These are phyloP conservation scores for Salticus scenicus DNA, from an alignment of 2,888 invertebrate genomes.

Conservation along the genomic window DNA sequence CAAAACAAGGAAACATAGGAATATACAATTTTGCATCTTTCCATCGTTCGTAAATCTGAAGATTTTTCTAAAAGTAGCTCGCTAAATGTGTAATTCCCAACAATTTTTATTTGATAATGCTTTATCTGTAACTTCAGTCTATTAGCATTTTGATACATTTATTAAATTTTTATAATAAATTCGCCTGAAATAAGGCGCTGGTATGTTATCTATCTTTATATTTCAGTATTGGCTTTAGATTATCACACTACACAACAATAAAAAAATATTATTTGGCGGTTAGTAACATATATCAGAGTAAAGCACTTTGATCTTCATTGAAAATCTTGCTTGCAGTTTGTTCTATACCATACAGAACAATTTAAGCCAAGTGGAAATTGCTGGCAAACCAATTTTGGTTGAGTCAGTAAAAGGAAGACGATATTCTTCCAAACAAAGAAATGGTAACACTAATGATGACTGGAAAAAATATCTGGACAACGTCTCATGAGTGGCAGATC, in stretches of 20 bases:
- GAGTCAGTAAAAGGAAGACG: not conserved
- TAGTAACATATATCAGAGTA: not conserved
- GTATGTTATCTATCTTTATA: too few species aligned
- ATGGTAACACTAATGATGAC: not conserved
- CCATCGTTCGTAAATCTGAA: too few species aligned
- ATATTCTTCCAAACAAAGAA: not conserved
- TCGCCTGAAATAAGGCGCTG: too few species aligned
- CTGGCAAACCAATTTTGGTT: not conserved
- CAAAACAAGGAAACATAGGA: too few species aligned
- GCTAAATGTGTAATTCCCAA: too few species aligned
- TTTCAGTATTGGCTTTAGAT: too few species aligned
- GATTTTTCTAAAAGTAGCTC: too few species aligned
- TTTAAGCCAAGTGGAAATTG: not conserved
- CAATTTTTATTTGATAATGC: too few species aligned
- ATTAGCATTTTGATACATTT: too few species aligned
- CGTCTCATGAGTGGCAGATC: not conserved
- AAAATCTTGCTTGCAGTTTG: not conserved
- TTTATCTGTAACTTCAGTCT: too few species aligned
- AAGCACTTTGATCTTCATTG: not conserved
- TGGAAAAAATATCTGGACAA: not conserved
- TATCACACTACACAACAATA: not conserved
- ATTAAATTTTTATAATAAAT: too few species aligned
- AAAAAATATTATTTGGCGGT: conserved; percentile 9
- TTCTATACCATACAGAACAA: not conserved
- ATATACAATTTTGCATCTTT: too few species aligned